These are phyloP conservation scores for Sinopyrophorus schimmeli DNA, from an alignment of 2,888 invertebrate genomes.

Conservation along the genomic window DNA sequence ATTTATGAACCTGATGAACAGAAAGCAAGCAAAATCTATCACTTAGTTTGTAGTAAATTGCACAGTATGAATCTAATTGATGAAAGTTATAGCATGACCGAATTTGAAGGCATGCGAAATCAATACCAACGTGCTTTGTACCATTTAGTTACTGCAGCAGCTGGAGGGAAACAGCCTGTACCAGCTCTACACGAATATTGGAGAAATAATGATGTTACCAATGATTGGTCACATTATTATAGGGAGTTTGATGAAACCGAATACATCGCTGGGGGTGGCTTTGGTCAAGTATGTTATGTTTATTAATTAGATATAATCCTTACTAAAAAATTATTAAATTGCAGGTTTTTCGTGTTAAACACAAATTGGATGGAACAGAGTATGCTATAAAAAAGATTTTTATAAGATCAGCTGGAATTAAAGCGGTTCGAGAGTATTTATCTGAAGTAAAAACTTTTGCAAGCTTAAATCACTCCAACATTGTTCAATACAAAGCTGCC, in stretches of 20 bases:
- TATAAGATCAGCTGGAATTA: constrained; percentile 66
- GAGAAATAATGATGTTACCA: constrained; percentile 59
- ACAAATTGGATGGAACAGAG: constrained; percentile 73
- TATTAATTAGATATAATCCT: constrained; percentile 2
- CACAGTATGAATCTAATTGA: constrained; percentile 72
- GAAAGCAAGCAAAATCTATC: constrained; percentile 65
- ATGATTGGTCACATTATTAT: constrained; percentile 68
- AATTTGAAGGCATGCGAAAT: constrained; percentile 70
- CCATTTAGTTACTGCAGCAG: constrained; percentile 65
- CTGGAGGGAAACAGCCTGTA: constrained; percentile 59
- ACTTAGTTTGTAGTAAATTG: constrained; percentile 68
- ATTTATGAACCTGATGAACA: constrained; percentile 65
- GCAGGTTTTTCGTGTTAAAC: constrained; percentile 66
- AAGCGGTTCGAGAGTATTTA: constrained; percentile 67
- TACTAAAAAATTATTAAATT: constrained; percentile 4
- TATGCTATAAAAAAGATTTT: constrained; percentile 81
- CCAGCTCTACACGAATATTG: constrained; percentile 56
- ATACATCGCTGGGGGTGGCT: constrained; percentile 74
- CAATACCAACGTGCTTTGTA: constrained; percentile 70
- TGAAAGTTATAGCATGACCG: constrained; percentile 68
- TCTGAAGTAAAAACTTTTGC: constrained; percentile 82
- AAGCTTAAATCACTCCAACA: constrained; percentile 75
- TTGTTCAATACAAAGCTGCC: constrained; percentile 81
- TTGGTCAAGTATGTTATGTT: constrained; percentile 64
- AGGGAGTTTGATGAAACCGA: constrained; percentile 71